A percentile compares a stretch with the other conserved stretches of the same genome.
Evolutionary conservation across 2,113 vertebrate genomes (phyloP).

Genomic region (Heliornis fulica): DNA sequence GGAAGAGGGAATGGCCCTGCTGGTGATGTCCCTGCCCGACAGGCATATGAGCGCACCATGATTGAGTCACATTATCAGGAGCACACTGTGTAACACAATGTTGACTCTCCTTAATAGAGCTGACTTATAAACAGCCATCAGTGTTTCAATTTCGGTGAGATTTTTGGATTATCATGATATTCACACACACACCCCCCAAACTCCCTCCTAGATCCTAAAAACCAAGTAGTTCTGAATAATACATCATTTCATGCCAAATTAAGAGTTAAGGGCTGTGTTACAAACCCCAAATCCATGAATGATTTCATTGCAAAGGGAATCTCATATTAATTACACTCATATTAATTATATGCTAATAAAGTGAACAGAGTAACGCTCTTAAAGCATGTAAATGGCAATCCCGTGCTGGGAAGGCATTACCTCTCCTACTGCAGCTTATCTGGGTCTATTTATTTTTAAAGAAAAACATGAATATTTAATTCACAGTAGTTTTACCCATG

Average conservation of each 20-base stretch:
- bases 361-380: not conserved
- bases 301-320: not conserved
- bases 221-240: not conserved
- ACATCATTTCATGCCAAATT: not conserved
- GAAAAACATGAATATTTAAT: constrained; percentile 67
- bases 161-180: not conserved
- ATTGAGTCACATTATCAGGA: not conserved
- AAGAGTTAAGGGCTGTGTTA: not conserved
- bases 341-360: constrained; percentile 34
- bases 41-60: not conserved
- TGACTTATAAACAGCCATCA: not conserved
- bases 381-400: not conserved
- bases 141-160: not conserved
- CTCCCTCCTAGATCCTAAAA: not conserved
- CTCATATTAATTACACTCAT: not conserved
- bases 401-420: not conserved
- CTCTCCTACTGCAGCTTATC: not conserved
- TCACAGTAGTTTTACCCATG: constrained; percentile 17
- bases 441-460: constrained; percentile 67
- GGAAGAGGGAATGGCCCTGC: not conserved
- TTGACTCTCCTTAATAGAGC: not conserved
- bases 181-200: not conserved
- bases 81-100: not conserved
- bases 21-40: not conserved
- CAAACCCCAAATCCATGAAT: not conserved